phyloP scores from a whole-genome alignment of 1,140 invertebrate species.

The Ostrea denselamellosa region DNA sequence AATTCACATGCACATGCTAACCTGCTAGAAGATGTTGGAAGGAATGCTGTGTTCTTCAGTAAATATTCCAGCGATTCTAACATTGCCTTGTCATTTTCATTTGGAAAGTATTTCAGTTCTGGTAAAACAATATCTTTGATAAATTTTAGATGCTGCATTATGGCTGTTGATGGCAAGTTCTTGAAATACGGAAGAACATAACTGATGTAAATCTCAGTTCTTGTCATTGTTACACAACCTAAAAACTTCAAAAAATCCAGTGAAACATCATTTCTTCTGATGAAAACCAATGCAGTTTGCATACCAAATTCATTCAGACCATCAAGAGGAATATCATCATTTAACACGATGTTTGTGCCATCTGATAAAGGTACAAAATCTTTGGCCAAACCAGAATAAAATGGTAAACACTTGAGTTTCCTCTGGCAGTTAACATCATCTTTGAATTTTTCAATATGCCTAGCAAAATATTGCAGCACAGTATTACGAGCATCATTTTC shows the following conservation, averaged over 20 bases:
- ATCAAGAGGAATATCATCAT: constrained; percentile 28
- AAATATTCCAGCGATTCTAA: background rate
- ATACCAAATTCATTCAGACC: constrained; percentile 47
- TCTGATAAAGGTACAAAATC: background rate
- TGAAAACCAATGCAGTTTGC: constrained; percentile 16
- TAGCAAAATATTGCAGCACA: background rate
- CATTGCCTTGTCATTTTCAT: background rate
- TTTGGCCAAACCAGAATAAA: background rate
- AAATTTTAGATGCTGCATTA: constrained; percentile 53
- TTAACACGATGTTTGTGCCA: background rate
- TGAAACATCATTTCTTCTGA: constrained; percentile 24
- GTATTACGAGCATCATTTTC: background rate
- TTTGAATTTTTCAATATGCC: background rate
- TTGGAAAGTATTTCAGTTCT: background rate
- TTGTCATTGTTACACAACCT: constrained; percentile 4
- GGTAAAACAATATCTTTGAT: constrained; percentile 31
- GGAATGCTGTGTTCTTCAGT: background rate
- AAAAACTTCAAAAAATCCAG: constrained; percentile 12
- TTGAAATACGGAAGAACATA: constrained; percentile 53
- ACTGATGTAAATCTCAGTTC: constrained; percentile 47
- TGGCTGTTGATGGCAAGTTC: constrained; percentile 8
- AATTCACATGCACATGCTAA: background rate
- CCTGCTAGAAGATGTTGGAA: background rate
- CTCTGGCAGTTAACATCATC: background rate
- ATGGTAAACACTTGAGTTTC: background rate